Base-by-base conservation (phyloP, 2,113 vertebrate genomes). In the Odobenus rosmarus region DNA sequence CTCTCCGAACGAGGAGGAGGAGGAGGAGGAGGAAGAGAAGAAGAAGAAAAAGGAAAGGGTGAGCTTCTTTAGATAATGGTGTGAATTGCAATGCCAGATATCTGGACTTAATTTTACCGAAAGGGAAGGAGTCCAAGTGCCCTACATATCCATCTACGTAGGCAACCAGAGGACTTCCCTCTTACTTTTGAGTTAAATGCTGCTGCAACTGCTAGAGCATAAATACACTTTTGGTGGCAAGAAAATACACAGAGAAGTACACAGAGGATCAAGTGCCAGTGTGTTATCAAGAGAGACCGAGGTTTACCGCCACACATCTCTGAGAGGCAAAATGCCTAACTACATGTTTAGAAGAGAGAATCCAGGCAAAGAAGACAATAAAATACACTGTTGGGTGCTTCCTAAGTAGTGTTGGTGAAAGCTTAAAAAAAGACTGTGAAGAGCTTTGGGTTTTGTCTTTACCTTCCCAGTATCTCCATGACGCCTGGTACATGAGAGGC, bases 61-160 rank as follows among this genome's bases (percentile, higher is more conserved):
- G 39, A 57, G 8, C 26, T 87, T 91, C 26, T 87, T 91, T 57
- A 92, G n/a, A 90, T 36, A 90, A 79, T 53, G 49, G 18, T 77
- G 13, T 92, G 31, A 88, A 82, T 89, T 93, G 28, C 39, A 82
- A 67, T 51, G 64, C 61, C 61, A 79, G 28, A 26, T 95, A 88
- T 98, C 74, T 82, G 36, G 16, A 24, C 51, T 90, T 81, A 88
- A 26, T 94, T 95, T 97, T 94, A 72, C 39, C 46, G 71, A 79
- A 84, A 95, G 24, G 36, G 28, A 88, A 11, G 59, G 61, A 94
- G 15, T 82, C 28, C 82, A 79, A 46, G 93, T 93, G 67, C 2
- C 72, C 79, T 67, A 91, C 18, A 57, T 61, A 93, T 13, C 31
- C 21, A 42, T 46, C 77, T 53, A 46, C 24, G 64, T 84, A 80